A percentile compares a stretch with the other conserved stretches of the same genome.
These are phyloP conservation scores for Macrotis lagotis DNA, from an alignment of 2,113 vertebrate species.

Conservation along the genomic window DNA sequence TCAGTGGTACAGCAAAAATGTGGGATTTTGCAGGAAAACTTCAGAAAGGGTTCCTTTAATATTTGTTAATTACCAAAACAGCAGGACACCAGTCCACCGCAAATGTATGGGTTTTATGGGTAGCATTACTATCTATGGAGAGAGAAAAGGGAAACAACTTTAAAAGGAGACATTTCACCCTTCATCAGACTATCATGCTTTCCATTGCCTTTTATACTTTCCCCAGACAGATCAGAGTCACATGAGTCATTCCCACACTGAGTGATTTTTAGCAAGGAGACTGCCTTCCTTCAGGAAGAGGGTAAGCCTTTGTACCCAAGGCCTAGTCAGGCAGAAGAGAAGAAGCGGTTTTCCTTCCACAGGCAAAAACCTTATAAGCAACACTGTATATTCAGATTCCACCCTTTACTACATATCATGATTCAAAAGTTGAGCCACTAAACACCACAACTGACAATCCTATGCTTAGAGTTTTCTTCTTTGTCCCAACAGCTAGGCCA, in stretches of 20 bases:
- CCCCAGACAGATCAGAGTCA: not conserved
- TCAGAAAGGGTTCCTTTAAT: not conserved
- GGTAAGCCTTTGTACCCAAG: not conserved
- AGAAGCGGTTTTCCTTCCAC: not conserved
- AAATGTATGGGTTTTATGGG: not conserved
- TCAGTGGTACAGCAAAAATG: constrained; percentile 8
- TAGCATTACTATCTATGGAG: not conserved
- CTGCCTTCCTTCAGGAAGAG: not conserved
- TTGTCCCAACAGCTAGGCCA: not conserved
- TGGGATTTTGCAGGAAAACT: constrained; percentile 5
- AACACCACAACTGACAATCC: not conserved
- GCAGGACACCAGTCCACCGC: not conserved
- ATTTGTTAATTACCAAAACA: not conserved
- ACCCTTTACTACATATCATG: not conserved
- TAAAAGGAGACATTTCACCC: not conserved
- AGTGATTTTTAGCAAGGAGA: not conserved
- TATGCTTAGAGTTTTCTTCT: not conserved
- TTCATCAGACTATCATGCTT: not conserved
- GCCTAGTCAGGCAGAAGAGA: not conserved
- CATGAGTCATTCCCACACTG: not conserved
- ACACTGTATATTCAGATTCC: not conserved
- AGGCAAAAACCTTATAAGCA: not conserved
- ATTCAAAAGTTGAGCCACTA: not conserved
- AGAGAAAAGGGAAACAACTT: not conserved
- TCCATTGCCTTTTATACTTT: not conserved